phyloP scores from a whole-genome alignment of 1,140 invertebrate genomes.

The Bombus terrestris region DNA sequence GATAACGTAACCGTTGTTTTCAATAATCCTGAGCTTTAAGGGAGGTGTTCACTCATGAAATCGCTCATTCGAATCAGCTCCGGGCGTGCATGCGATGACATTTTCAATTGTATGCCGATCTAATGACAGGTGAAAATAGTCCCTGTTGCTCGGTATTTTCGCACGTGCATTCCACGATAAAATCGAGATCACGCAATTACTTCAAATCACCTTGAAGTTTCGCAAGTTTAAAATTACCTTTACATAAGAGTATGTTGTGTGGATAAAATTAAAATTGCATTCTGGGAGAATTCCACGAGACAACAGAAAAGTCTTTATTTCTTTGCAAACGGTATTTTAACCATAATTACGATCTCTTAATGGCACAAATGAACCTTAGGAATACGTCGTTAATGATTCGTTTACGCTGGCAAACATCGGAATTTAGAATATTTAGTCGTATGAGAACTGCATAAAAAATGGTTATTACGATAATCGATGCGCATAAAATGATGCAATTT shows the following conservation, averaged over 20 bases:
- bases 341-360: not conserved
- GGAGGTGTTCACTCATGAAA: not conserved
- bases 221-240: not conserved
- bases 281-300: not conserved
- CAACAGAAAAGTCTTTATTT: not conserved
- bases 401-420: not conserved
- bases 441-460: too few relatives aligned
- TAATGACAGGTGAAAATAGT: not conserved
- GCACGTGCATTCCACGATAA: not conserved
- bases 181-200: not conserved
- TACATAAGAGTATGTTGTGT: not conserved
- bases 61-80: not conserved
- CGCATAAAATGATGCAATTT: not conserved
- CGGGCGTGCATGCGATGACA: not conserved
- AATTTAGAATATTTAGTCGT: not conserved
- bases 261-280: not conserved
- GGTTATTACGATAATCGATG: constrained; percentile 18
- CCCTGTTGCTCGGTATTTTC: not conserved
- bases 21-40: constrained; percentile 31
- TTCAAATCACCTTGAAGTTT: not conserved
- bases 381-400: constrained; percentile 23
- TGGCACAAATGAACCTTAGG: not conserved
- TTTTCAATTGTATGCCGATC: not conserved
- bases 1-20: constrained; percentile 55
- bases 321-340: not conserved